phyloP scores from a whole-genome alignment of 1,140 invertebrate species.

The Dolichoris vasculosae region DNA sequence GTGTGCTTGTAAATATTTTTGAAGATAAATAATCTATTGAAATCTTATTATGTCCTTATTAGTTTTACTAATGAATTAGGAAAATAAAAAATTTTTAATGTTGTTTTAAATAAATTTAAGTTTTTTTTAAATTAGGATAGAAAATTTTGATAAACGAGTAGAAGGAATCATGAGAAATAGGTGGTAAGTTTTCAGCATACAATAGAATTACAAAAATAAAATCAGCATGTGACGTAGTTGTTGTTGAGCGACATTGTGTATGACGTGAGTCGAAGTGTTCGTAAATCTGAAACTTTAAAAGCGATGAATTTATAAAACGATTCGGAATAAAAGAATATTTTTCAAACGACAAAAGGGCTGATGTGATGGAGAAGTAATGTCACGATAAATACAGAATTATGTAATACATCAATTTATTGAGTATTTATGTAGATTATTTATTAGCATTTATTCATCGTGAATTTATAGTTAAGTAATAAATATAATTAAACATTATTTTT shows the following conservation, averaged over 20 bases:
- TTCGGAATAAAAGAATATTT: background rate
- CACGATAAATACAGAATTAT: background rate
- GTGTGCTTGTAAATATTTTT: background rate
- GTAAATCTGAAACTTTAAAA: constrained; percentile 10
- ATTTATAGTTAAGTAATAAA: background rate
- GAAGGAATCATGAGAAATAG: background rate
- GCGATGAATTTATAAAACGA: background rate
- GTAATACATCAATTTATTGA: background rate
- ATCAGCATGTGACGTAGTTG: background rate
- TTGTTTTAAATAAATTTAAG: background rate
- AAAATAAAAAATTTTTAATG: background rate
- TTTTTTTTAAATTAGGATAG: background rate
- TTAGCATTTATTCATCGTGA: background rate
- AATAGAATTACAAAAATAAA: background rate
- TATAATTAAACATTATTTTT: background rate
- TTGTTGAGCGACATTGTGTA: background rate
- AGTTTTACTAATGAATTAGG: background rate
- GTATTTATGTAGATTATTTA: background rate
- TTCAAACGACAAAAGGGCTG: background rate
- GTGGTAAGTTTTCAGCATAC: background rate
- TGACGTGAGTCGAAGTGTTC: background rate
- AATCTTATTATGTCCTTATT: background rate
- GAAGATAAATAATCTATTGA: background rate
- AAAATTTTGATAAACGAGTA: background rate
- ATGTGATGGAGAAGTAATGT: background rate